These are phyloP conservation scores for Chaenogobius annularis DNA, from an alignment of 2,113 vertebrate species.

Conservation along the genomic window DNA sequence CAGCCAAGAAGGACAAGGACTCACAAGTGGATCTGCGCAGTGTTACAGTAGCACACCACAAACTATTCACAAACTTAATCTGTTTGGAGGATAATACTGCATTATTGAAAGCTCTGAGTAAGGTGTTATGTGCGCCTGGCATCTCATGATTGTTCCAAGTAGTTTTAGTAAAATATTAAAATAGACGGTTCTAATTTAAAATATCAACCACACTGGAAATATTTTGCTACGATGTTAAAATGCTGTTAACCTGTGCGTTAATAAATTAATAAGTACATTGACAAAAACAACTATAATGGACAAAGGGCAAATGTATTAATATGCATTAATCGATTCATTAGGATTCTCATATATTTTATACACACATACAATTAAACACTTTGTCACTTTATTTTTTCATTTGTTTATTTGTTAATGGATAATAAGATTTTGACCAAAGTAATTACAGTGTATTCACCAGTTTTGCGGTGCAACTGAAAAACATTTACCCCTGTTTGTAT, in stretches of 20 bases:
- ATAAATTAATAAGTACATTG: background rate
- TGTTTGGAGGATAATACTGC: conserved; percentile 2
- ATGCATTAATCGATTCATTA: background rate
- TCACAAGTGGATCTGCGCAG: conserved; percentile 15
- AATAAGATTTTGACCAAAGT: too few species aligned
- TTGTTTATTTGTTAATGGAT: background rate
- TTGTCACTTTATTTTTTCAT: background rate
- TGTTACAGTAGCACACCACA: conserved; percentile 3
- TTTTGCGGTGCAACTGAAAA: too few species aligned
- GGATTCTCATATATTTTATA: background rate
- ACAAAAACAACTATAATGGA: background rate
- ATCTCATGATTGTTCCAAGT: background rate
- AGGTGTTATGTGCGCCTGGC: background rate
- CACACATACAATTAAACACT: background rate
- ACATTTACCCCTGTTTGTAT: too few species aligned
- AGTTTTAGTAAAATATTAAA: background rate
- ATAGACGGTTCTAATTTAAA: background rate
- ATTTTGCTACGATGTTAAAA: background rate
- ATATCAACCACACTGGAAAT: background rate
- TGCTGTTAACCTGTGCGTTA: background rate
- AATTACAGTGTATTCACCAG: too few species aligned
- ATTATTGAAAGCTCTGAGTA: background rate
- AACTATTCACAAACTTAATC: conserved; percentile 7
- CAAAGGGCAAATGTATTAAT: background rate
- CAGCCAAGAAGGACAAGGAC: conserved; percentile 34